Evolutionary conservation across 2,113 vertebrate species (phyloP).

Genomic region (Machaerirhynchus nigripectus): DNA sequence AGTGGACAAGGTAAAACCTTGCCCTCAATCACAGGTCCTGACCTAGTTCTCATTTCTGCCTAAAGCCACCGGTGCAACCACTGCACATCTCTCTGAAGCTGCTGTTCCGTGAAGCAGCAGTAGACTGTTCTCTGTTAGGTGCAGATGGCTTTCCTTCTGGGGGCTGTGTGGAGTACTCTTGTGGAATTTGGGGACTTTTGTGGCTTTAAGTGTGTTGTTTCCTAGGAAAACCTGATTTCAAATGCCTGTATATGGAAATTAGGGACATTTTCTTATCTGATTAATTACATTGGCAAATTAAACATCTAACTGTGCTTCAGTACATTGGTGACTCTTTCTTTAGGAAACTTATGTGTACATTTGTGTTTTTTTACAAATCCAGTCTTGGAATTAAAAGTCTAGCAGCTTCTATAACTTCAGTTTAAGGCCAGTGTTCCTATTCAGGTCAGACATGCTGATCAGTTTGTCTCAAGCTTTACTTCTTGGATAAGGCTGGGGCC

Average conservation of each 20-base stretch:
- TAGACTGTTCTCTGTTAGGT: background rate
- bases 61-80: background rate
- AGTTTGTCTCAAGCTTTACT: background rate
- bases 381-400: background rate
- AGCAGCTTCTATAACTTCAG: background rate
- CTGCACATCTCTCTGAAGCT: fast-evolving
- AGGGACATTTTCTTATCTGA: background rate
- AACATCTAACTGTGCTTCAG: background rate
- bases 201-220: background rate
- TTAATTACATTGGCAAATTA: background rate
- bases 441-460: background rate
- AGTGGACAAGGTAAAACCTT: background rate
- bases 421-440: background rate
- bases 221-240: background rate
- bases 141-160: background rate
- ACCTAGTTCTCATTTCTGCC: background rate
- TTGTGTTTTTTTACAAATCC: background rate
- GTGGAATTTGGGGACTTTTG: background rate
- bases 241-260: background rate
- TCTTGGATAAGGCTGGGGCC: background rate
- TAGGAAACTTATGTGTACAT: background rate
- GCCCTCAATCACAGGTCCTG: background rate
- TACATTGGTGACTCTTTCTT: background rate
- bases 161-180: background rate
- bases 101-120: background rate